A percentile compares a stretch with the other conserved stretches of the same genome.
Evolutionary conservation across 2,888 invertebrate species (phyloP).

Genomic region (Ditylenchus weischeri): DNA sequence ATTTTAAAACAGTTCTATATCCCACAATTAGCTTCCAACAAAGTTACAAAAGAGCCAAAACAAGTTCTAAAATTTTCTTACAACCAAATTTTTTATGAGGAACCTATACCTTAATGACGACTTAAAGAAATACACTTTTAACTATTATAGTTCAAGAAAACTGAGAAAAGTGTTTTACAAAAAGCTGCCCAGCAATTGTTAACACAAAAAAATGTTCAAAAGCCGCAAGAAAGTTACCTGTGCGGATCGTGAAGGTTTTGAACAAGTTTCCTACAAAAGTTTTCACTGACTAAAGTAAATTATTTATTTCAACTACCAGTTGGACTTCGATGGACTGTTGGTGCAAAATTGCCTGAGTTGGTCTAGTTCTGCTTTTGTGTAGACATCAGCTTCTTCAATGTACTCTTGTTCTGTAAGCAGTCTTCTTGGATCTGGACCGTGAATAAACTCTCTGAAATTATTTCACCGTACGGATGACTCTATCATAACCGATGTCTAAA

Average conservation of each 20-base stretch:
- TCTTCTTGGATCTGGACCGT: slow-evolving; percentile 18
- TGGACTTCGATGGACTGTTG: neutral
- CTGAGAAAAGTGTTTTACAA: too few species aligned
- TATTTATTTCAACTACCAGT: slow-evolving; percentile 1
- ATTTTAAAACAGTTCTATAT: too few species aligned
- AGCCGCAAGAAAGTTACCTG: slow-evolving; percentile 4
- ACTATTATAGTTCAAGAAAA: too few species aligned
- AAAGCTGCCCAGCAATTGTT: too few species aligned
- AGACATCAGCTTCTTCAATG: slow-evolving; percentile 21
- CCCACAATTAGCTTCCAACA: too few species aligned
- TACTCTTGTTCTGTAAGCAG: slow-evolving; percentile 26
- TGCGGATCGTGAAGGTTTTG: slow-evolving; percentile 13
- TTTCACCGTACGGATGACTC: neutral
- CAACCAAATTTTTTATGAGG: too few species aligned
- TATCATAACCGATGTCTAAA: neutral
- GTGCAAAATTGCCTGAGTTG: slow-evolving; percentile 13
- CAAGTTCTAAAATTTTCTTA: too few species aligned
- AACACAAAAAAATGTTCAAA: too few species aligned
- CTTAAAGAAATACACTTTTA: too few species aligned
- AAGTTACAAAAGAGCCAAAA: too few species aligned
- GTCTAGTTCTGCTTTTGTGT: slow-evolving; percentile 24
- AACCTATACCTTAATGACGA: too few species aligned
- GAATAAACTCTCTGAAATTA: slow-evolving; percentile 18
- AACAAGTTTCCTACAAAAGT: slow-evolving; percentile 7
- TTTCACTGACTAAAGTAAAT: neutral